A percentile compares a stretch with the other conserved stretches of the same genome.
Conservation (phyloP, 2,888 invertebrate species). For the Diplazon laetatorius region DNA sequence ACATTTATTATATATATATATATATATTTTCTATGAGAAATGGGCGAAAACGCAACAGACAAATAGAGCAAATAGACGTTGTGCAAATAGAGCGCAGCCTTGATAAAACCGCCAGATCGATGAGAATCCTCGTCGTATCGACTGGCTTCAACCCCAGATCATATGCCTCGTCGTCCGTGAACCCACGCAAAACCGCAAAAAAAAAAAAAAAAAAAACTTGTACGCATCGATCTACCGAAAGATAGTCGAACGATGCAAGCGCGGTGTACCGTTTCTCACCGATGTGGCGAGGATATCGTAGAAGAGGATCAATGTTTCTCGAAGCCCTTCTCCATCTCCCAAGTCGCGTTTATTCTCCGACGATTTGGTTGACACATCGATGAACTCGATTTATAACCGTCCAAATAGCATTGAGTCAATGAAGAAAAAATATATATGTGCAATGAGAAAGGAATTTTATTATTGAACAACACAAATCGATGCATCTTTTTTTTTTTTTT, state of each 20-base stretch:
- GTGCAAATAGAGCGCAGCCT: constrained; percentile 69
- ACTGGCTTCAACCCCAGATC: constrained; percentile 14
- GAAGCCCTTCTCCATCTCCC: constrained; percentile 51
- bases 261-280: constrained; percentile 42
- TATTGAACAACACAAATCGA: too few relatives aligned
- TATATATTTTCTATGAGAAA: too few relatives aligned
- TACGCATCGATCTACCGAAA: constrained; percentile 38
- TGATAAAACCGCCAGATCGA: constrained; percentile 65
- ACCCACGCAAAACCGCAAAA: constrained; percentile 72
- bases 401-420: background rate
- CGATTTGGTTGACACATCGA: background rate
- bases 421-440: background rate
- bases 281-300: constrained; percentile 61
- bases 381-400: background rate
- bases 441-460: too few relatives aligned
- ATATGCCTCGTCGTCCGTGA: constrained; percentile 70
- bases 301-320: constrained; percentile 61
- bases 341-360: background rate
- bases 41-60: background rate
- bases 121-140: constrained; percentile 46
- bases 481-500: too few relatives aligned
- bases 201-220: constrained; percentile 68
- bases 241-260: constrained; percentile 57
- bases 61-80: background rate
- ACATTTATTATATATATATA: too few relatives aligned